Percentiles rank a stretch among this genome's conserved stretches.
Conservation (phyloP, 2,113 vertebrate species). For the Poecilia latipinna region DNA sequence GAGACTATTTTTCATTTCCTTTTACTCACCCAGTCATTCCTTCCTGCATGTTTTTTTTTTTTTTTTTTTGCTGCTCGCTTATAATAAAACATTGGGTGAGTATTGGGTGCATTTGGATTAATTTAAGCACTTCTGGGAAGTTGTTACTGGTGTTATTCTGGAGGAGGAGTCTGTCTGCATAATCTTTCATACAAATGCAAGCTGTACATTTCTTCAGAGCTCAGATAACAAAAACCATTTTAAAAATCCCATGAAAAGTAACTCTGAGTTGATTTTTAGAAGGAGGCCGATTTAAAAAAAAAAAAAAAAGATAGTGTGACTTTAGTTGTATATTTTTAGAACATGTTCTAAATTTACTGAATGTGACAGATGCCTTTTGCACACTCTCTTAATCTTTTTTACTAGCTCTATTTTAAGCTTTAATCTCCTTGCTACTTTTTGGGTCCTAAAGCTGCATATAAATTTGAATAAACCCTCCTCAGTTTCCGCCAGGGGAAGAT, state of each 20-base stretch:
- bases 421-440: conserved; percentile 13
- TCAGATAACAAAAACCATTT: not conserved
- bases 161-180: conserved; percentile 9
- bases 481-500: not conserved
- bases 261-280: not conserved
- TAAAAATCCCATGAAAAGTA: not conserved
- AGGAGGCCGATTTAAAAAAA: not conserved
- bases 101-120: conserved; percentile 26
- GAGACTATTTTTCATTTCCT: conserved; percentile 22
- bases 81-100: conserved; percentile 38
- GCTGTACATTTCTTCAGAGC: not conserved
- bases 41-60: conserved; percentile 16
- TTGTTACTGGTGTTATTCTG: conserved; percentile 30
- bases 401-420: conserved; percentile 4
- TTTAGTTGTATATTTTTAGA: not conserved
- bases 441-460: not conserved
- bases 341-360: not conserved
- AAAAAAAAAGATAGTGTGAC: not conserved
- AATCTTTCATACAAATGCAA: not conserved
- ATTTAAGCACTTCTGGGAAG: conserved; percentile 52
- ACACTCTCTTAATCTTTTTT: not conserved
- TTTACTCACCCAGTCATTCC: conserved; percentile 23
- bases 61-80: not conserved
- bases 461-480: conserved; percentile 21
- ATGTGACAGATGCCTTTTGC: not conserved